These are phyloP conservation scores for Morphnarchus princeps DNA, from an alignment of 2,113 vertebrate species.

Conservation along the genomic window DNA sequence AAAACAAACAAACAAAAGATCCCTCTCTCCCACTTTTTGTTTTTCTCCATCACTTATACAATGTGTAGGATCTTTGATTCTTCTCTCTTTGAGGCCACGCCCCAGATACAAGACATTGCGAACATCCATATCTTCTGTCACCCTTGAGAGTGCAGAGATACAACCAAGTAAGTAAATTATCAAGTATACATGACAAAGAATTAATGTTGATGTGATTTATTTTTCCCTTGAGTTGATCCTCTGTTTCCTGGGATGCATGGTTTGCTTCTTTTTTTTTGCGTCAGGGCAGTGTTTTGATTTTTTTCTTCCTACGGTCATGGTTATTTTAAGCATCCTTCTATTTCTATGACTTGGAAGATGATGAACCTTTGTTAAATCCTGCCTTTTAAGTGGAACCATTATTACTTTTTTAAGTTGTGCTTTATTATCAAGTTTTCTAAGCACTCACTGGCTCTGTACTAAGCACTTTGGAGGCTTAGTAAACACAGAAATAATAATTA, in stretches of 20 bases:
- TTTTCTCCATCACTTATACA: background rate
- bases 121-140: rapidly evolving
- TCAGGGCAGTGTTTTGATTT: background rate
- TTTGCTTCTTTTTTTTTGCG: background rate
- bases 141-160: background rate
- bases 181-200: background rate
- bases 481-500: background rate
- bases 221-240: background rate
- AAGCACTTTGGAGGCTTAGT: background rate
- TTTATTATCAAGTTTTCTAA: background rate
- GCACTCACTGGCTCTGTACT: background rate
- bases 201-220: background rate
- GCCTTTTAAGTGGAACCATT: background rate
- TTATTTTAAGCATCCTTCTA: background rate
- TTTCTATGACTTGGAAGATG: background rate
- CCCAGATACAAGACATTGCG: background rate
- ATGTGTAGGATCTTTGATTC: background rate
- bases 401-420: background rate
- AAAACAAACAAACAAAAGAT: background rate
- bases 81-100: background rate
- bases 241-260: background rate
- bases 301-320: background rate
- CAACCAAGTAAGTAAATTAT: background rate
- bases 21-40: background rate
- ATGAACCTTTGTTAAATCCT: background rate